These are phyloP conservation scores for Panulirus ornatus DNA, from an alignment of 1,140 invertebrate genomes.

Conservation along the genomic window DNA sequence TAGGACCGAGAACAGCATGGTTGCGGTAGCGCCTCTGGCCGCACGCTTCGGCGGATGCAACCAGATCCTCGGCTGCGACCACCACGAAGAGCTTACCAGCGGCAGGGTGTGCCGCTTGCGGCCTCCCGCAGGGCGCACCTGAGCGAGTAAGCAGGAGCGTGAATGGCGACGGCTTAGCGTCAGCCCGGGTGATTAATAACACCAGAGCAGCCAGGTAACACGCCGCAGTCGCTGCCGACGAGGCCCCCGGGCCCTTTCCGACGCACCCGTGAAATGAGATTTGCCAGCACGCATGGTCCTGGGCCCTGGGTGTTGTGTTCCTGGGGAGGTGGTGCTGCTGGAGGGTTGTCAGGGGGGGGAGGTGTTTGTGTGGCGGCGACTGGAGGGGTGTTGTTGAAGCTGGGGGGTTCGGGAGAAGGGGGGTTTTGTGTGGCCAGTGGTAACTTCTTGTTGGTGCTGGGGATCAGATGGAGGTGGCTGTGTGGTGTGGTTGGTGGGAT, in stretches of 20 bases:
- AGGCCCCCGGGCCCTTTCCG: not conserved
- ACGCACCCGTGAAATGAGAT: slow-evolving; percentile 56
- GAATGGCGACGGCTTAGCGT: slow-evolving; percentile 50
- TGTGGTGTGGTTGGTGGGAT: too few relatives aligned
- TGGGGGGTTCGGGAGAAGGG: not conserved
- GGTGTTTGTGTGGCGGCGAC: slow-evolving; percentile 27
- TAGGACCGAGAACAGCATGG: too few relatives aligned
- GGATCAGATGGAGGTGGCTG: too few relatives aligned
- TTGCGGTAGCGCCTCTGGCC: too few relatives aligned
- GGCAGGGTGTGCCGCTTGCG: not conserved
- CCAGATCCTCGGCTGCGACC: not conserved
- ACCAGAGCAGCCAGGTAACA: slow-evolving; percentile 17
- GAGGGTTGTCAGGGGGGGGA: not conserved
- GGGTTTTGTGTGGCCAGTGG: not conserved
- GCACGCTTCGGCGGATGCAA: too few relatives aligned
- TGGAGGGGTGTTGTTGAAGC: not conserved
- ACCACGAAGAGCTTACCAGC: too few relatives aligned
- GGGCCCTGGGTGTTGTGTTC: not conserved
- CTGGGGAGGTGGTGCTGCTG: slow-evolving; percentile 20
- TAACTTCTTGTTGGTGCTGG: too few relatives aligned
- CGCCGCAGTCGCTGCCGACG: not conserved
- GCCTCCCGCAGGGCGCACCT: slow-evolving; percentile 25
- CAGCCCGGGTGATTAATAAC: slow-evolving; percentile 54
- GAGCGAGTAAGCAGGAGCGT: slow-evolving; percentile 27
- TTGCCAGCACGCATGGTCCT: slow-evolving; percentile 23